A percentile compares a stretch with the other conserved stretches of the same genome.
Evolutionary conservation across 1,140 invertebrate genomes (phyloP).

Genomic region (Sesamia nonagrioides): DNA sequence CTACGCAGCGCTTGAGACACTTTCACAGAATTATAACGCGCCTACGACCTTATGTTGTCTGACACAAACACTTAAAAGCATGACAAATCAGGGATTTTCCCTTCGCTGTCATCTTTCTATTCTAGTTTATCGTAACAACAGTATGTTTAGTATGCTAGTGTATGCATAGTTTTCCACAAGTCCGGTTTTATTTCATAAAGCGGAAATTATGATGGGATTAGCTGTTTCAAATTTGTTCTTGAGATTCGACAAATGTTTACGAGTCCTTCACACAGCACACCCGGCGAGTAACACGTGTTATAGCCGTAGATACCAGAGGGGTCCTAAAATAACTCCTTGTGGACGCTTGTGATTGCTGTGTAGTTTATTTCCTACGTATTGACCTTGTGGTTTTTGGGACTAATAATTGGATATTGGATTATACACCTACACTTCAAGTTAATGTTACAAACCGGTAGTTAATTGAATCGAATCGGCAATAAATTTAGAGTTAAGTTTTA

Average conservation of each 20-base stretch:
- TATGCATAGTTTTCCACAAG: neutral
- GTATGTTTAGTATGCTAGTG: neutral
- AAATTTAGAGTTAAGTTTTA: neutral
- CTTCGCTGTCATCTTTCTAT: slow-evolving; percentile 25
- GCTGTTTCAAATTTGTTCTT: neutral
- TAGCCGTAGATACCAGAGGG: slow-evolving; percentile 18
- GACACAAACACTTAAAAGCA: slow-evolving; percentile 69
- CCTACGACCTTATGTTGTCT: slow-evolving; percentile 75
- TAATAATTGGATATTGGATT: slow-evolving; percentile 7
- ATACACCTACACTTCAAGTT: neutral
- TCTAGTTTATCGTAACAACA: slow-evolving; percentile 41
- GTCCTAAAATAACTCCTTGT: slow-evolving; percentile 42
- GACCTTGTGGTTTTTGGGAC: slow-evolving; percentile 11
- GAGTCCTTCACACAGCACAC: slow-evolving; percentile 39
- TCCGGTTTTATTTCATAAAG: slow-evolving; percentile 18
- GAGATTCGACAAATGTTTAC: slow-evolving; percentile 37
- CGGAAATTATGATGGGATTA: slow-evolving; percentile 41
- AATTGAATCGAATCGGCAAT: neutral
- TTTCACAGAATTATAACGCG: slow-evolving; percentile 78
- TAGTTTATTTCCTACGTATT: slow-evolving; percentile 26
- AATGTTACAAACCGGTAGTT: neutral
- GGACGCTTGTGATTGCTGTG: slow-evolving; percentile 23
- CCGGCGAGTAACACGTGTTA: slow-evolving; percentile 35
- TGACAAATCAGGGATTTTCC: slow-evolving; percentile 62
- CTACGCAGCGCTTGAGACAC: slow-evolving; percentile 78